Evolutionary conservation across 2,797 vertebrate species (phyloP), one percentile per base, ranked within the genome.

Genomic region (Sebastes matsubarae): DNA sequence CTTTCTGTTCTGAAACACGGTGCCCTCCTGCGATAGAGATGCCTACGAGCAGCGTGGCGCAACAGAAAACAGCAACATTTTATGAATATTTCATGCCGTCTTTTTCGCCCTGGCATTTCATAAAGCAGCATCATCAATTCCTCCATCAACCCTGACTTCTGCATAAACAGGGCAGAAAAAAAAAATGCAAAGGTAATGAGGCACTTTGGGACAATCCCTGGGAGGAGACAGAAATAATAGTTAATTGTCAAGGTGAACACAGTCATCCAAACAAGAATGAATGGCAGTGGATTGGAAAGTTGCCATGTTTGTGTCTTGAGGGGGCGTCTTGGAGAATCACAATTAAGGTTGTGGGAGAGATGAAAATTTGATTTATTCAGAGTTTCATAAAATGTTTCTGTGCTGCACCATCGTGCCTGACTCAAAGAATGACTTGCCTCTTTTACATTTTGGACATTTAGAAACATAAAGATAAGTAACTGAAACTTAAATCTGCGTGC

Each of bases 71-170:
- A 63, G 14, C 34, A 58, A 80, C 42, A 60, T 61, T 68, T 16
- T 38, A 70, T 83, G 50, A 80, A 80, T 88, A 83, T 81, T 84
- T 85, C 29, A 81, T 68, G 24, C 22, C 32, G 18, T 70, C 13
- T 24, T 67, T 61, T 63, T 55, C 12, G 6, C 27, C 18, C 34
- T 25, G 64, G 25, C 13, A 46, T 79, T 82, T 64, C 81, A 78
- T 69, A 61, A 34, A 46, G 72, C 59, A 10, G 34, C 1, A 34
- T 81, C 67, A 72, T 83, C 69, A 60, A 9, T 55, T 84, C 79
- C 1, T 76, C 50, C 30, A 50, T 77, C 71, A 68, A 38, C 27
- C 4, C 18, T 13, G 75, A 77, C 73, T 74, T 71, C 52, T 69
- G 10, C n/a, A 63, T 27, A 36, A 71, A 29, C 11, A 64, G 27